phyloP scores from a whole-genome alignment of 2,888 invertebrate species.

The Catotricha subobsoleta region DNA sequence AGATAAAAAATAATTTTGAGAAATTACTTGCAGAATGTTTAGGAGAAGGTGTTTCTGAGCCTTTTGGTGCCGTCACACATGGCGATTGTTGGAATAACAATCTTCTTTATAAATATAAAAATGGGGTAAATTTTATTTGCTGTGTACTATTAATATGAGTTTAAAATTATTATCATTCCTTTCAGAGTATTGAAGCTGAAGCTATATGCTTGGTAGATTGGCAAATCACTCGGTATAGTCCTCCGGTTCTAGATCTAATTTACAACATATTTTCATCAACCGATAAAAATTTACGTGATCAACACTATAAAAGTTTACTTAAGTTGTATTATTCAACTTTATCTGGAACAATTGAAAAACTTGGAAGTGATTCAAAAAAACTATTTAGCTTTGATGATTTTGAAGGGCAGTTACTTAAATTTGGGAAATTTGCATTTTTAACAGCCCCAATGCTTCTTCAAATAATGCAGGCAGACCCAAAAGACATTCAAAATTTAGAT shows the following conservation, averaged over 20 bases:
- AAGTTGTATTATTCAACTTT: conserved; percentile 11
- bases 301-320: conserved; percentile 17
- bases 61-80: conserved; percentile 23
- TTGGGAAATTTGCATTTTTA: conserved; percentile 19
- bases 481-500: conserved; percentile 21
- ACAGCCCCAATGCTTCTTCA: conserved; percentile 22
- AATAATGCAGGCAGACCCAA: conserved; percentile 17
- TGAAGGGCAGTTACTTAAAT: conserved; percentile 17
- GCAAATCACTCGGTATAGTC: conserved; percentile 23
- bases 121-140: conserved; percentile 5
- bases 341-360: conserved; percentile 4
- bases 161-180: background rate
- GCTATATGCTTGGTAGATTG: conserved; percentile 22
- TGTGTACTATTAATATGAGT: background rate
- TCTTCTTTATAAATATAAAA: conserved; percentile 17
- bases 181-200: conserved; percentile 12
- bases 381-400: background rate
- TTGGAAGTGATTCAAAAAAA: background rate
- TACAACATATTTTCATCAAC: conserved; percentile 23
- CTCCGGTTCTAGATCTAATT: conserved; percentile 22
- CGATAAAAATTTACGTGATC: conserved; percentile 16
- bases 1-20: conserved; percentile 1
- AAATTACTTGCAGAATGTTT: background rate
- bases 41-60: conserved; percentile 15
- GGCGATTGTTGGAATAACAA: conserved; percentile 29